phyloP scores from a whole-genome alignment of 2,888 invertebrate species.

The Leptothorax acervorum region DNA sequence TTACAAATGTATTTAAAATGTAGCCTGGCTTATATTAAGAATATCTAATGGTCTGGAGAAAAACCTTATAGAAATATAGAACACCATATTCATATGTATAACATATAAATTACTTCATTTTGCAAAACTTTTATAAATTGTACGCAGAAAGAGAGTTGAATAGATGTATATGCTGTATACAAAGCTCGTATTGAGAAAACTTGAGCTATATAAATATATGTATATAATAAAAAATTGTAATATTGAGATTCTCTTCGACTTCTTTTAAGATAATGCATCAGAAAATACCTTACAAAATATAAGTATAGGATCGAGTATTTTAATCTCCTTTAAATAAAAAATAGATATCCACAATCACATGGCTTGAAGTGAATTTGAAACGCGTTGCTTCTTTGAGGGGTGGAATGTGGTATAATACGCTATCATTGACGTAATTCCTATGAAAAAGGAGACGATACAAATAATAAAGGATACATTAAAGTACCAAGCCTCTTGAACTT shows the following conservation, averaged over 20 bases:
- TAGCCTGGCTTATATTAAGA: not conserved
- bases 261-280: not conserved
- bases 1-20: not conserved
- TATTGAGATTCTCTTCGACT: conserved; percentile 3
- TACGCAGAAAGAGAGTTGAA: not conserved
- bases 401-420: conserved; percentile 91
- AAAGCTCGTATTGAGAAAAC: not conserved
- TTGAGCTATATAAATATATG: not conserved
- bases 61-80: not conserved
- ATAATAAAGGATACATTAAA: conserved; percentile 88
- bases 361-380: conserved; percentile 24
- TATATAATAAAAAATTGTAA: not conserved
- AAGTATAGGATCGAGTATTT: not conserved
- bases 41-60: not conserved
- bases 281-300: not conserved
- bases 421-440: conserved; percentile 90
- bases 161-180: not conserved
- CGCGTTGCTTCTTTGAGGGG: conserved; percentile 85
- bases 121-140: not conserved
- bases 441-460: conserved; percentile 89
- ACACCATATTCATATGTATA: not conserved
- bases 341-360: not conserved
- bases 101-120: not conserved
- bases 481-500: conserved; percentile 86
- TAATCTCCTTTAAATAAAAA: not conserved